Percentiles rank a stretch among this genome's conserved stretches.
Evolutionary conservation across 2,888 invertebrate genomes (phyloP).

Genomic region (Brachypalpus laphriformis): DNA sequence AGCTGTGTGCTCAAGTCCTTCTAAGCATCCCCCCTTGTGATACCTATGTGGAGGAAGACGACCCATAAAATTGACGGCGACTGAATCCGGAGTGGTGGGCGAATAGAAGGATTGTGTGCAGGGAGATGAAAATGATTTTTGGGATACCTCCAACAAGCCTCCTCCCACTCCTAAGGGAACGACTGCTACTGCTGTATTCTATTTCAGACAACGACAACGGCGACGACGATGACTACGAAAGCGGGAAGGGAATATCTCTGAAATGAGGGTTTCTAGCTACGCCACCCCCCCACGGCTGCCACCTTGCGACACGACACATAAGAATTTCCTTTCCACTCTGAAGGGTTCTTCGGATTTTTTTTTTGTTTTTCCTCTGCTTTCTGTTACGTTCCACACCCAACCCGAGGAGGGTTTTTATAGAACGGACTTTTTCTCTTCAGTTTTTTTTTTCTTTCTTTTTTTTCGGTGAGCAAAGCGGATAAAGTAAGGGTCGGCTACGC

Average conservation of each 20-base stretch:
- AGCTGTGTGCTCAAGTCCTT: constrained; percentile 33
- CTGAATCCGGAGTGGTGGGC: constrained; percentile 48
- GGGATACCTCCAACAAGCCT: constrained; percentile 46
- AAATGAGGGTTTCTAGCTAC: constrained; percentile 62
- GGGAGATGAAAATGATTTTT: constrained; percentile 68
- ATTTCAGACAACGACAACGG: constrained; percentile 53
- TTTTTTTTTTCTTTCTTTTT: constrained; percentile 24
- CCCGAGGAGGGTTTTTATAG: constrained; percentile 56
- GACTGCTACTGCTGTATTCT: constrained; percentile 48
- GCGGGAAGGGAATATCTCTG: constrained; percentile 33
- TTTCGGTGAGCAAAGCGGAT: constrained; percentile 67
- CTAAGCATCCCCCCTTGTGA: constrained; percentile 35
- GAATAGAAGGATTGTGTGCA: constrained; percentile 66
- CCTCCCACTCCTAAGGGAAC: constrained; percentile 24
- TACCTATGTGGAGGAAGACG: constrained; percentile 43
- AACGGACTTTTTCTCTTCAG: constrained; percentile 62
- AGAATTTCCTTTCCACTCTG: constrained; percentile 73
- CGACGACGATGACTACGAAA: background rate
- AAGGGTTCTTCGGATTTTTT: constrained; percentile 68
- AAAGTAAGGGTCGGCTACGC: constrained; percentile 72
- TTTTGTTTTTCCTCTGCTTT: constrained; percentile 47
- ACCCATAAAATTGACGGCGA: constrained; percentile 72
- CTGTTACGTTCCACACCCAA: constrained; percentile 44
- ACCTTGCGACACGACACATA: constrained; percentile 65
- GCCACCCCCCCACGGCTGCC: constrained; percentile 33